Evolutionary conservation across 53 echinoderm and acorn worm genomes (phyloP), one percentile per base, ranked within the genome.

Genomic region (Echinometra lucunter): DNA sequence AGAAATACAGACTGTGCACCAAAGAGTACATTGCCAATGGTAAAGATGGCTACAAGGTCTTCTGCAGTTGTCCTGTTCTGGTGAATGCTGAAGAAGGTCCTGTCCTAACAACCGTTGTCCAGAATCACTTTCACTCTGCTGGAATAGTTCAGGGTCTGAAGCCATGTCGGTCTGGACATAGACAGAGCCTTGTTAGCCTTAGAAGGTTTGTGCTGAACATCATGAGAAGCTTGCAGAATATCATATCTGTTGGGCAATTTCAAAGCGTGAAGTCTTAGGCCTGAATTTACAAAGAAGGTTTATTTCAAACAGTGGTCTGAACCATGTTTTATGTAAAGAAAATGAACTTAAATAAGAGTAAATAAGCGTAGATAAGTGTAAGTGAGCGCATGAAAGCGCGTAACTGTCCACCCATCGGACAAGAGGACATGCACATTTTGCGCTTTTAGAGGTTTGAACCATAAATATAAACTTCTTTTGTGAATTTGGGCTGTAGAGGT

Each of bases 1-100:
- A 98, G 98, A 89, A 89, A 10, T 98, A 98, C 90, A 93, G 97
- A 66, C 38, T 98, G 28, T 98, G 98, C 75, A 98, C 97, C 95
- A 98, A 98, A 74, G 94, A 96, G 45, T 98, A 98, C 95, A 57
- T 98, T 53, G 98, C 98, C 21, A 91, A 96, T 28, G 98, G 98
- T 13, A 97, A 97, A 90, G 98, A 98, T 95, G 98, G 98, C 47
- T 98, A 97, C 91, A 94, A 95, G 58, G 94, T 96, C 66, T 95
- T 98, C 32, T 92, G 91, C 44, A 45, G 45, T 40, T 97, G 98
- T 37, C 95, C 95, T 44, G 94, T 94, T 34, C 89, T 98, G 12
- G 96, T 97, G 23, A 94, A 95, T 78, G 92, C 90, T 28, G 97
- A 98, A 74, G 95, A 97, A 74, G 98, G 98, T 1, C 98, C 98